These are phyloP conservation scores for Neuroterus valhalla DNA, from an alignment of 1,140 invertebrate genomes.

Conservation along the genomic window DNA sequence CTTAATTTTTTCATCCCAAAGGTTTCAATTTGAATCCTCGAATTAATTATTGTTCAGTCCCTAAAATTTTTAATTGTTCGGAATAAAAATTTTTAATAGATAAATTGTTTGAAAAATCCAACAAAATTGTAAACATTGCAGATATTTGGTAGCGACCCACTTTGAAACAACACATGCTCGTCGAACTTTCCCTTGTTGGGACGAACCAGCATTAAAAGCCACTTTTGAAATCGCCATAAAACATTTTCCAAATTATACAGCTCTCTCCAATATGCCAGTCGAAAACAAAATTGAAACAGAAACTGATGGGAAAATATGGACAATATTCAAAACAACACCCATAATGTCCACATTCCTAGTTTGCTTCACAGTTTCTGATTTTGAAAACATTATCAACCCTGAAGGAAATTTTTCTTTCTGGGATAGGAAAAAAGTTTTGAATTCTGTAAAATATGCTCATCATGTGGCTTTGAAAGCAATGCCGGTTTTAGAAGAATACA, in stretches of 20 bases:
- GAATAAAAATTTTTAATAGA: too few relatives aligned
- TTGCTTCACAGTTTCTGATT: conserved; percentile 82
- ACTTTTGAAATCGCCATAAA: conserved; percentile 75
- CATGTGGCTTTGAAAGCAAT: conserved; percentile 53
- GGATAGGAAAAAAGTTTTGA: conserved; percentile 62
- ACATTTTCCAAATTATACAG: conserved; percentile 65
- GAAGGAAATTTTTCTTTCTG: neutral
- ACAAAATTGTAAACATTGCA: neutral
- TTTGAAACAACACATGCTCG: conserved; percentile 81
- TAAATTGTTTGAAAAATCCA: too few relatives aligned
- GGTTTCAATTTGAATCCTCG: neutral
- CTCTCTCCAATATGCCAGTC: conserved; percentile 74
- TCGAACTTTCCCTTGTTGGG: conserved; percentile 82
- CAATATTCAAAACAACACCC: conserved; percentile 47
- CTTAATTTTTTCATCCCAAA: too few relatives aligned
- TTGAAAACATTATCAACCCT: conserved; percentile 56
- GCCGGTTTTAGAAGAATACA: conserved; percentile 58
- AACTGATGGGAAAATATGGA: conserved; percentile 39
- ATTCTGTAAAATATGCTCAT: neutral
- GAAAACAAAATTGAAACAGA: conserved; percentile 40
- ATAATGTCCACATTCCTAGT: conserved; percentile 85
- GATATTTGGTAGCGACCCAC: conserved; percentile 71
- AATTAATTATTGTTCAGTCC: too few relatives aligned
- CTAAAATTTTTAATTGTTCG: too few relatives aligned
- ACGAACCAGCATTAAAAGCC: conserved; percentile 80